Base-by-base conservation (phyloP, 23 tunicate genomes). In the Trididemnum nubilum region DNA sequence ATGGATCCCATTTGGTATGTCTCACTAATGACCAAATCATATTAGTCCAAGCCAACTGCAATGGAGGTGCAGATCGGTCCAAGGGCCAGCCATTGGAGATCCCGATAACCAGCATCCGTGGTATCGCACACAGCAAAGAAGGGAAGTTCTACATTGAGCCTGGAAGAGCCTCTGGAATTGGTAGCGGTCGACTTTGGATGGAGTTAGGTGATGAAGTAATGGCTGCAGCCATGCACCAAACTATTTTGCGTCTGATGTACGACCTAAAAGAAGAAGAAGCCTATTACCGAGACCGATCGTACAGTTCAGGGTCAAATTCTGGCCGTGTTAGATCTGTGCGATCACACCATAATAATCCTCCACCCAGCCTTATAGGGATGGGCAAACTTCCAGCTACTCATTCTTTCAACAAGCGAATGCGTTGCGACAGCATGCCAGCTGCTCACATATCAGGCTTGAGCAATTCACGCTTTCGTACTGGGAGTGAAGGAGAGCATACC, bases 401-500 rank as follows among this genome's bases (percentile, higher is more conserved):
- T n/a, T n/a, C n/a, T n/a, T n/a, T n/a, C 5, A 35, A 76, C 64
- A 44, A 64, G 33, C 87, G 98, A 26, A 57, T 65, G 2, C 83
- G 92, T 31, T 87, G 98, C 75, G 90, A 87, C 34, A 93, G 98
- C 57, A 51, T 86, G 36, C 92, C 92, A 1, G 92, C 86, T 29
- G 0, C 90, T 30, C 92, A 87, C 19, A 73, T 70, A 4, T 75
- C 38, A 33, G 61, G 73, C 9, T 23, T 39, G 0, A 52, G 85
- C 70, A 85, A 85, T 0, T 60, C 90, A 1, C 51, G 92, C 31
- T 32, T 87, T 1, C 86, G 98, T 5, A 84, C 93, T 1, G 85
- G 89, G 24, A 93, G 98, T 71, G 98, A 93, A 83, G 98, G 98
- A 9, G 93, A 87, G 66, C 51, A 69, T 37, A 83, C 92, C 1